Evolutionary conservation across 2,113 vertebrate species (phyloP).

Genomic region (Mus pahari): DNA sequence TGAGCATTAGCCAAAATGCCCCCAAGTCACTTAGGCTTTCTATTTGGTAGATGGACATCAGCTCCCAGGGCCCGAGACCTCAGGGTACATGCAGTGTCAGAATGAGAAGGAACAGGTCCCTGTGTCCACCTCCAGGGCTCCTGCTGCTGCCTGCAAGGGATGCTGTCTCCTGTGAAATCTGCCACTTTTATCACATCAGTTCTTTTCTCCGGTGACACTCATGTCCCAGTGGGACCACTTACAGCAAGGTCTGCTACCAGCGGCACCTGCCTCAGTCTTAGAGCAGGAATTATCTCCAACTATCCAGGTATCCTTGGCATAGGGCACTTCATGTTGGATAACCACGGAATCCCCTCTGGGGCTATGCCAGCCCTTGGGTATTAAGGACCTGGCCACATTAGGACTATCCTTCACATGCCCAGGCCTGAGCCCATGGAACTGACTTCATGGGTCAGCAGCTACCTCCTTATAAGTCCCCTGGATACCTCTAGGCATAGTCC

Average conservation of each 20-base stretch:
- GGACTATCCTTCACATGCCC: background rate
- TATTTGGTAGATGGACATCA: background rate
- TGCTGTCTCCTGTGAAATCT: constrained; percentile 49
- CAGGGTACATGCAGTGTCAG: constrained; percentile 33
- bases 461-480: background rate
- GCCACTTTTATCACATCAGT: constrained; percentile 63
- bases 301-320: background rate
- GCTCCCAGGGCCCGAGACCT: constrained; percentile 20
- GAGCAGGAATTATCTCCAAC: constrained; percentile 1
- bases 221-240: constrained; percentile 69
- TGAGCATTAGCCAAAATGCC: background rate
- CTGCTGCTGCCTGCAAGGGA: constrained; percentile 59
- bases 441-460: background rate
- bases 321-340: background rate
- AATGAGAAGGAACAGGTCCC: constrained; percentile 43
- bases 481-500: background rate
- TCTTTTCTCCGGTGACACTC: constrained; percentile 54
- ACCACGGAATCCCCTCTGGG: background rate
- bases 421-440: background rate
- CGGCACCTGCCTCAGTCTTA: background rate
- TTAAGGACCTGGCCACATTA: background rate
- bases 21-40: background rate
- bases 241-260: constrained; percentile 48
- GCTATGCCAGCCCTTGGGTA: background rate
- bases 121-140: constrained; percentile 49